Percentiles rank a stretch among this genome's conserved stretches.
These are phyloP conservation scores for Poeciliopsis paucimaculata DNA, from an alignment of 2,797 vertebrate genomes.

Conservation along the genomic window DNA sequence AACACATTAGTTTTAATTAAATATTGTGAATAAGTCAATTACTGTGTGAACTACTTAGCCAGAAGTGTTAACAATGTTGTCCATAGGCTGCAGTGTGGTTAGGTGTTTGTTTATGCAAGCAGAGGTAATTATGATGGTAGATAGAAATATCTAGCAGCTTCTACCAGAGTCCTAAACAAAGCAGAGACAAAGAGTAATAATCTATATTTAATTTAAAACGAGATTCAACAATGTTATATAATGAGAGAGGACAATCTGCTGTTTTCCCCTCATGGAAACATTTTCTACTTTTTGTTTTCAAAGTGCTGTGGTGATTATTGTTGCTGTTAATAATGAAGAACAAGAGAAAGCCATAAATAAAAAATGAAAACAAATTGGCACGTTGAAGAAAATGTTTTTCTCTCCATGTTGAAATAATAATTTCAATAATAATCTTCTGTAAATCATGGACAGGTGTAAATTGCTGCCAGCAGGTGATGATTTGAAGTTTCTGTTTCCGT, in stretches of 20 bases:
- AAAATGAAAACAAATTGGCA: slow-evolving; percentile 2
- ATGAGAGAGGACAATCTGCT: neutral
- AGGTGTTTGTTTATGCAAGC: neutral
- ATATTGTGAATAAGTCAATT: slow-evolving; percentile 3
- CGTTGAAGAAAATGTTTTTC: neutral
- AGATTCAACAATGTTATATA: neutral
- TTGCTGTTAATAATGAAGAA: neutral
- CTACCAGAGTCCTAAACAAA: neutral
- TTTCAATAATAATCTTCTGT: slow-evolving; percentile 3
- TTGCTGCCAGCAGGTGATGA: slow-evolving; percentile 12
- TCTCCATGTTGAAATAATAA: slow-evolving; percentile 1
- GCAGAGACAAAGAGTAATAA: slow-evolving; percentile 3
- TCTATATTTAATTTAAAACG: neutral
- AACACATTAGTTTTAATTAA: neutral
- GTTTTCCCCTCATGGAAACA: neutral
- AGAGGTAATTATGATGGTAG: neutral
- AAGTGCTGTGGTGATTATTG: neutral
- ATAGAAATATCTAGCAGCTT: neutral
- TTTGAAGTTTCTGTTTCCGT: slow-evolving; percentile 7
- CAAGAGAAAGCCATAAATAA: neutral
- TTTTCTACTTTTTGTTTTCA: neutral
- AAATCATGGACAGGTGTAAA: slow-evolving; percentile 12
- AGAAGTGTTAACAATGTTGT: neutral
- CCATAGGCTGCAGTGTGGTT: neutral
- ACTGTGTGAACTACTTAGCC: neutral